Base-by-base conservation (phyloP, 2,797 vertebrate genomes). In the Dallia pectoralis region DNA sequence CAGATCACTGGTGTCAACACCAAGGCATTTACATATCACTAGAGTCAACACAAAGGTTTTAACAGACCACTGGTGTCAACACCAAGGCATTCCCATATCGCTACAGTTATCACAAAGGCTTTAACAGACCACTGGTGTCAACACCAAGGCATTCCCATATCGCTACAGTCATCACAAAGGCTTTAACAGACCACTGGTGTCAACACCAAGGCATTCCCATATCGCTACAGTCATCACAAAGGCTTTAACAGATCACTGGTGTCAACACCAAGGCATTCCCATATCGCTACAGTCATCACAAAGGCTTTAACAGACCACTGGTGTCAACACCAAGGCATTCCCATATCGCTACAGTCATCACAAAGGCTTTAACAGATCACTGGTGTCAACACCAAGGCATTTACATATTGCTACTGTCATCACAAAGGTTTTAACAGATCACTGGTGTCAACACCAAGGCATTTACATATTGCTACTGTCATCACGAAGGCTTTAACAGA, bases 401-500 rank as follows among this genome's bases (percentile, higher is more conserved):
- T 53, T 1, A 51, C 16, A 19, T 16, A 40, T 40, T 4, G 9
- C 16, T 51, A 18, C 8, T 12, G 48, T 3, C 18, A 51, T 18
- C 18, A 51, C 48, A 18, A 51, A 51, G 48, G 48, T 11, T 51
- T 49, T 51, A 4, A 51, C 48, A 40, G 40, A 40, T 40, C 40
- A 4, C 40, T 9, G 8, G 40, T 4, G 40, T 40, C 40, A 40
- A 4, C 40, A 40, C 33, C 40, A 36, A 36, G 33, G n/a, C n/a
- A n/a, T n/a, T n/a, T n/a, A n/a, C n/a, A n/a, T n/a, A n/a, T n/a
- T n/a, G n/a, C n/a, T n/a, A n/a, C n/a, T n/a, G n/a, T n/a, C n/a
- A n/a, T n/a, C n/a, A 73, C 15, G n/a, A 71, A 53, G 51, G n/a
- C 22, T 67, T 83, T 76, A 75, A 77, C 72, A 32, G 69, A 19